Evolutionary conservation across 1,140 invertebrate genomes (phyloP).

Genomic region (Pentalonia nigronervosa): DNA sequence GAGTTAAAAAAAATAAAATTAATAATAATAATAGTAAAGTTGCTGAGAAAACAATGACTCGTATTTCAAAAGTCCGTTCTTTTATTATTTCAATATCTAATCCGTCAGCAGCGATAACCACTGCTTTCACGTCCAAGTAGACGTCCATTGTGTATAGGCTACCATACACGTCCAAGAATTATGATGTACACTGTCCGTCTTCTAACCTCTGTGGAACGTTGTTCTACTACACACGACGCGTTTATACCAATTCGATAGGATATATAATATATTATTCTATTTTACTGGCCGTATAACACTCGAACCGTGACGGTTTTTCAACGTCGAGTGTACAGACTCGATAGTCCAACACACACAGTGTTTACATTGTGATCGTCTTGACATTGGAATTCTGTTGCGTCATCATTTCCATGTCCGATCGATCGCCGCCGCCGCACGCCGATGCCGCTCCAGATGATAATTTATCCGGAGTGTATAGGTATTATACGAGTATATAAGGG

Average conservation of each 20-base stretch:
- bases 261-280: conserved; percentile 46
- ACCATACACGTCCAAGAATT: conserved; percentile 53
- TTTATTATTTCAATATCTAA: conserved; percentile 55
- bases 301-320: conserved; percentile 52
- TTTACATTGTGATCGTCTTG: conserved; percentile 58
- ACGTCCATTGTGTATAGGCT: conserved; percentile 39
- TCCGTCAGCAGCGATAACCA: conserved; percentile 49
- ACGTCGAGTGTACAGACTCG: conserved; percentile 11
- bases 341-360: conserved; percentile 38
- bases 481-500: neutral
- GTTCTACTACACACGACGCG: conserved; percentile 48
- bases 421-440: conserved; percentile 26
- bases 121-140: conserved; percentile 51
- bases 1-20: neutral
- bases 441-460: neutral
- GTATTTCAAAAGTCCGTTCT: conserved; percentile 48
- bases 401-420: conserved; percentile 50
- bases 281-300: conserved; percentile 48
- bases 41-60: conserved; percentile 54
- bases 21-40: conserved; percentile 42
- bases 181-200: conserved; percentile 56
- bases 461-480: neutral
- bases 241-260: conserved; percentile 50
- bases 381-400: conserved; percentile 57
- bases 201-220: conserved; percentile 37